Evolutionary conservation across 2,113 vertebrate species (phyloP).

Genomic region (Percopsis transmontana): DNA sequence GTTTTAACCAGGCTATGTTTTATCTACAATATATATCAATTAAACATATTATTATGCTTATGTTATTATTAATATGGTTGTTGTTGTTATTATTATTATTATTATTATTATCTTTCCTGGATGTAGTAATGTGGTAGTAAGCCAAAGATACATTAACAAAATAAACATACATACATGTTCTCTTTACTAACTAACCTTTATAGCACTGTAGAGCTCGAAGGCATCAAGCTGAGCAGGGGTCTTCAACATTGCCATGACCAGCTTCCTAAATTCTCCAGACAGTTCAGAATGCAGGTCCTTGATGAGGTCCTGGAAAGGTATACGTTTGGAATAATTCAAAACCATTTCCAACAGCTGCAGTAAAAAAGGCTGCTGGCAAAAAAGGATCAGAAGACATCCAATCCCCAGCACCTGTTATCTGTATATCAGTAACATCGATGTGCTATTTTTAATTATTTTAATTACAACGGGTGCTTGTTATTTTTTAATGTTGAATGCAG

Average conservation of each 20-base stretch:
- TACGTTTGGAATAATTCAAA: constrained; percentile 40
- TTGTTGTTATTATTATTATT: no score
- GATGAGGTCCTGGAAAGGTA: constrained; percentile 86
- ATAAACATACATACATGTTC: background rate
- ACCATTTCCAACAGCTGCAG: constrained; percentile 8
- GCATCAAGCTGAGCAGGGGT: constrained; percentile 83
- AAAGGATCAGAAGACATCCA: constrained; percentile 34
- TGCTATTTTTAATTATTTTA: background rate
- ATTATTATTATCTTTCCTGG: no score
- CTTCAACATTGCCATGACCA: constrained; percentile 92
- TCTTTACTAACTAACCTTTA: constrained; percentile 83
- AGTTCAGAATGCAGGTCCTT: constrained; percentile 97
- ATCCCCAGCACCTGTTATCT: constrained; percentile 44
- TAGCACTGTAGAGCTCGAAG: constrained; percentile 87
- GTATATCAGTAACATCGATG: constrained; percentile 13
- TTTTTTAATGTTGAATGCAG: background rate
- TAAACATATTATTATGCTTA: no score
- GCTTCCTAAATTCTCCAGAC: constrained; percentile 94
- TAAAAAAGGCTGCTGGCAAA: background rate
- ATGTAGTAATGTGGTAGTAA: background rate
- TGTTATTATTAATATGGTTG: background rate
- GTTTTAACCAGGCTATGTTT: no score
- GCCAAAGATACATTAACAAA: background rate
- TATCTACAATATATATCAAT: no score
- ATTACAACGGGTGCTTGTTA: constrained; percentile 4